Percentiles rank a stretch among this genome's conserved stretches.
These are phyloP conservation scores for Acleris holmiana DNA, from an alignment of 2,888 invertebrate genomes.

Conservation along the genomic window DNA sequence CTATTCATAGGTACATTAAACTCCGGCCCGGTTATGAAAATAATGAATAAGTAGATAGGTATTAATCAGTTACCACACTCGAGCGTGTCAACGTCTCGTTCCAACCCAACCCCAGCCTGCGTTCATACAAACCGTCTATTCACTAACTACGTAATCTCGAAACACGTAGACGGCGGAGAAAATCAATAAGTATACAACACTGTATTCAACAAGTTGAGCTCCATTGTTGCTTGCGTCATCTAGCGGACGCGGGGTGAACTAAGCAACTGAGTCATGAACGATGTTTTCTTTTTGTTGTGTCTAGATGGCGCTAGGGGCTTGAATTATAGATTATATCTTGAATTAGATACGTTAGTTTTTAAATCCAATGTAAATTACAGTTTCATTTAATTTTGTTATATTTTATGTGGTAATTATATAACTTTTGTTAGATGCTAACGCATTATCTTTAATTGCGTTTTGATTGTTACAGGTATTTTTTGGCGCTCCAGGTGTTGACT, in stretches of 20 bases:
- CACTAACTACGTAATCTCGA: neutral
- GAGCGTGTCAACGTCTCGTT: neutral
- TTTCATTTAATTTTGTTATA: too few species aligned
- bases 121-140: neutral
- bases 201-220: constrained; percentile 33
- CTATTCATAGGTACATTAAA: too few species aligned
- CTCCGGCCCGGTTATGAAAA: too few species aligned
- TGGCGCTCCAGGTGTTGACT: neutral
- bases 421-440: too few species aligned
- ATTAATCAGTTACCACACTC: neutral
- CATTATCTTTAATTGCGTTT: neutral
- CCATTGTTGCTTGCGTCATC: constrained; percentile 31
- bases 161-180: constrained; percentile 3
- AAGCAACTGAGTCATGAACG: neutral
- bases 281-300: constrained; percentile 18
- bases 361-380: too few species aligned
- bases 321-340: constrained; percentile 12
- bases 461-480: constrained; percentile 29
- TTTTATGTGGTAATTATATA: too few species aligned
- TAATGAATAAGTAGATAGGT: too few species aligned
- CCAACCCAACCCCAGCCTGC: neutral
- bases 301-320: constrained; percentile 6
- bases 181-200: constrained; percentile 23
- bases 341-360: neutral
- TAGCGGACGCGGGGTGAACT: constrained; percentile 22